phyloP scores from a whole-genome alignment of 53 echinoderm and acorn worm species.

The Mesocentrotus franciscanus region DNA sequence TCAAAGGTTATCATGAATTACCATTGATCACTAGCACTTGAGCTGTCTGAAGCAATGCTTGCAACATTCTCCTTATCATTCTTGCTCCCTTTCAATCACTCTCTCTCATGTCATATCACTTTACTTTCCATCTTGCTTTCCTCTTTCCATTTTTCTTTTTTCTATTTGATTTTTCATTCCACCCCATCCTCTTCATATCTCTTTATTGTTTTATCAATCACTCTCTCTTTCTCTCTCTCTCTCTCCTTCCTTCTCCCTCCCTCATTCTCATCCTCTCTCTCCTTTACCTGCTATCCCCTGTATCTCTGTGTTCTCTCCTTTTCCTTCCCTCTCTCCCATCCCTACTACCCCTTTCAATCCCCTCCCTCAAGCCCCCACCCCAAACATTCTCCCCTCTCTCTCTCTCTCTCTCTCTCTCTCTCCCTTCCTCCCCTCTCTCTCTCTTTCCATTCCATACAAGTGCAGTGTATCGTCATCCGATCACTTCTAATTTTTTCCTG shows the following conservation, averaged over 20 bases:
- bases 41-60: constrained; percentile 30
- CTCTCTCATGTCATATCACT: background rate
- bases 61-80: background rate
- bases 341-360: background rate
- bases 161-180: background rate
- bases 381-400: background rate
- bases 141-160: background rate
- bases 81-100: background rate
- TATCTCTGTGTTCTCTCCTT: background rate
- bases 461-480: background rate
- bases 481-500: background rate
- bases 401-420: background rate
- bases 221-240: background rate
- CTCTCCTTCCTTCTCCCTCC: background rate
- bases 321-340: background rate
- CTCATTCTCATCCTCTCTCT: background rate
- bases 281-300: background rate
- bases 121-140: background rate
- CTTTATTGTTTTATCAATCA: background rate
- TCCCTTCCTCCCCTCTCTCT: background rate
- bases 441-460: background rate
- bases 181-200: background rate
- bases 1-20: constrained; percentile 66
- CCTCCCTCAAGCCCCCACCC: background rate
- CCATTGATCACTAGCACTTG: constrained; percentile 59